Evolutionary conservation across 1,140 invertebrate genomes (phyloP), one percentile per base, ranked within the genome.

Genomic region (Nylanderia fulva): DNA sequence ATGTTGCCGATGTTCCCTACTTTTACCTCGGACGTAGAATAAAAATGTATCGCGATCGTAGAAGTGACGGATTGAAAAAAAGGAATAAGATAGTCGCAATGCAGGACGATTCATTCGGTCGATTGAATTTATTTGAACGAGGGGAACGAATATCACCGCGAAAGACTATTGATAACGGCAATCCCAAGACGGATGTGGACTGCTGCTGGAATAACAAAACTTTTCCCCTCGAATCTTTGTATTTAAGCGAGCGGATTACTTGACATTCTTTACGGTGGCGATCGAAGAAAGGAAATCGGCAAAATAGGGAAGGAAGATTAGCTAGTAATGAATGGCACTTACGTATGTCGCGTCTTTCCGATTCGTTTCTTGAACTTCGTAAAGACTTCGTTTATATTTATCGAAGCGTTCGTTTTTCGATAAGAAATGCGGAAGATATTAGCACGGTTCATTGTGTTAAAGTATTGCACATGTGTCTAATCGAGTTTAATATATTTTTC

Each of bases 71-170:
- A 71, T 80, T 29, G 29, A 29, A 71, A 79, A 76, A 33, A 27
- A 27, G 29, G 33, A 36, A n/a, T 39, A 58, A 56, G 24, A 3
- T 64, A 11, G 61, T 13, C 52, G 83, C 74, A 60, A 24, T 79
- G 60, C 74, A 48, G 72, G 13, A 21, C 36, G 48, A 60, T 66
- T 33, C 18, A 29, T 36, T 75, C 18, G 72, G 11, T 48, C n/a
- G 21, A 79, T 79, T 61, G 52, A 79, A 85, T 79, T 79, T 45
- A 68, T 85, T 56, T 39, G 36, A 4, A n/a, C 21, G 39, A 45
- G 48, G 18, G 24, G 27, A 79, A 58, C 36, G 13, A 27, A 58
- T 80, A 69, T 58, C 24, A 21, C 7, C 18, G 27, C 27, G 56
- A 68, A 24, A 33, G 24, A 63, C 61, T 36, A 69, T 85, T 74